phyloP scores from a whole-genome alignment of 1,140 invertebrate species.

The Pseudomyrmex flavicornis region DNA sequence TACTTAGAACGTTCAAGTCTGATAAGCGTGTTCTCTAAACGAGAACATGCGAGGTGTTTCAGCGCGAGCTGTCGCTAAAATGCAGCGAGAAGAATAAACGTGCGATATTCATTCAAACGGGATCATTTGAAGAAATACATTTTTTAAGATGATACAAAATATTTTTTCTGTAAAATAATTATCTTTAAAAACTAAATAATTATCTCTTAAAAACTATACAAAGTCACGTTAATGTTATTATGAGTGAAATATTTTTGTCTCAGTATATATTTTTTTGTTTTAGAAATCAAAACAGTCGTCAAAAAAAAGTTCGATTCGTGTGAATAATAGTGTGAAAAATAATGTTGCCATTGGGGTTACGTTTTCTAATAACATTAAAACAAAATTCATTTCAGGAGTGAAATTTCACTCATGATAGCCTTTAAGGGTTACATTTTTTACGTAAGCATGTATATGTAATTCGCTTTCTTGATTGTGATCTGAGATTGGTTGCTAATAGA shows the following conservation, averaged over 20 bases:
- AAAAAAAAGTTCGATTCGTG: too few relatives aligned
- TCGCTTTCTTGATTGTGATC: constrained; percentile 10
- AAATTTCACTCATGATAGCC: too few relatives aligned
- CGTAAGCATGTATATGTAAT: not conserved
- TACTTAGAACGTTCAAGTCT: not conserved
- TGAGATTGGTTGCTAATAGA: constrained; percentile 28
- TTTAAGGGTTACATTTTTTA: too few relatives aligned
- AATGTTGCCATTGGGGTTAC: not conserved
- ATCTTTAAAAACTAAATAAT: too few relatives aligned
- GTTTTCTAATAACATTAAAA: not conserved
- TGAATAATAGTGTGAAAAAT: too few relatives aligned
- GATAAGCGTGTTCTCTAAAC: not conserved
- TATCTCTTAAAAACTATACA: too few relatives aligned
- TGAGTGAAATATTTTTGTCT: too few relatives aligned
- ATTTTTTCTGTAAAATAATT: too few relatives aligned
- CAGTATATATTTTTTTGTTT: too few relatives aligned
- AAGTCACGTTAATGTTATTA: too few relatives aligned
- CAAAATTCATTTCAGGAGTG: too few relatives aligned
- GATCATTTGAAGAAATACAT: not conserved
- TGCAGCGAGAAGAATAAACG: not conserved
- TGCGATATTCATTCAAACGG: not conserved
- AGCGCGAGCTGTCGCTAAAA: not conserved
- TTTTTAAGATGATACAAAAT: not conserved
- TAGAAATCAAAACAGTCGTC: too few relatives aligned
- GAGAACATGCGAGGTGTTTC: not conserved